Percentiles rank a stretch among this genome's conserved stretches.
Evolutionary conservation across 2,113 vertebrate genomes (phyloP).

Genomic region (Anhinga rufa): DNA sequence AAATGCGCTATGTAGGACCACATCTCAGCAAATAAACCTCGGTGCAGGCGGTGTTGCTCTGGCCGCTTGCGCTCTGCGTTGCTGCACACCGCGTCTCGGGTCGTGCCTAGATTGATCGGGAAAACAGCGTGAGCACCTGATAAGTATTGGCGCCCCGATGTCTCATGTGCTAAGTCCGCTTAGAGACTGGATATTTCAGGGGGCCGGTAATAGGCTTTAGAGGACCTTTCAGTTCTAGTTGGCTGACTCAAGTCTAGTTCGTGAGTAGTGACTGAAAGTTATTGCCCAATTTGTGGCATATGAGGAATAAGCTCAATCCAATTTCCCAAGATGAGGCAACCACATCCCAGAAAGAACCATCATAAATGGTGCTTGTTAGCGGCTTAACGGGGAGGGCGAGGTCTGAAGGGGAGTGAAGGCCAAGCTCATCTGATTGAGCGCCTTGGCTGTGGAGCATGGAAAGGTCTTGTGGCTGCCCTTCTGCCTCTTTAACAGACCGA

Average conservation of each 20-base stretch:
- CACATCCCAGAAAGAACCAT: background rate
- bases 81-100: background rate
- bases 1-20: fast-evolving
- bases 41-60: fast-evolving
- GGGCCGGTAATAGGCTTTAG: background rate
- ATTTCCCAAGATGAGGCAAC: background rate
- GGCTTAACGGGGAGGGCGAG: background rate
- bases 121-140: background rate
- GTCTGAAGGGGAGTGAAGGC: background rate
- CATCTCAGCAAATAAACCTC: fast-evolving
- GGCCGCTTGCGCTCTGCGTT: background rate
- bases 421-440: background rate
- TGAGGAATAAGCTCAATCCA: background rate
- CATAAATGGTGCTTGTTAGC: background rate
- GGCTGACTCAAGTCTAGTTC: background rate
- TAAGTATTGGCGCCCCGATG: background rate
- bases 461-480: background rate
- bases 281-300: background rate
- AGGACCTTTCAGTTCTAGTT: background rate
- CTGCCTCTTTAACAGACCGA: background rate
- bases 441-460: background rate
- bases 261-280: background rate
- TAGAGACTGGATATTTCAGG: background rate
- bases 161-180: background rate
- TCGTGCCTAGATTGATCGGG: background rate